phyloP scores from a whole-genome alignment of 2,113 vertebrate genomes.

The Cyprinus carpio region DNA sequence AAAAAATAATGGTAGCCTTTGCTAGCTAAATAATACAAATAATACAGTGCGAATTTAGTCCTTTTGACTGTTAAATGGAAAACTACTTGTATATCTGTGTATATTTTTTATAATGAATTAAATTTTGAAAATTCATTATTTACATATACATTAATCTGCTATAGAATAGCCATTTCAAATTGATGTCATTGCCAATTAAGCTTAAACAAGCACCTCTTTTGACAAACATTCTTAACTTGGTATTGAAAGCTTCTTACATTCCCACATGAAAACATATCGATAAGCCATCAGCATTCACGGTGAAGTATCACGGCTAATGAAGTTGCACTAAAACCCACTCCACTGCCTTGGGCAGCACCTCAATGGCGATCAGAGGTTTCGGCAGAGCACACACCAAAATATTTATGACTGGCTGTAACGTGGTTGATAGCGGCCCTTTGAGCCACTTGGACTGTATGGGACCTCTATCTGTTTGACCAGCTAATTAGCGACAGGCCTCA shows the following conservation, averaged over 20 bases:
- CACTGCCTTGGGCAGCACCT: slow-evolving; percentile 17
- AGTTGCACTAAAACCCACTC: slow-evolving; percentile 43
- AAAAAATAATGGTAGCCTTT: not conserved
- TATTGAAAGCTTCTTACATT: slow-evolving; percentile 23
- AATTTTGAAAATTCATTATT: not conserved
- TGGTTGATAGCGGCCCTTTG: slow-evolving; percentile 44
- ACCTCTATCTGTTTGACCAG: slow-evolving; percentile 33
- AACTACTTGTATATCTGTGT: not conserved
- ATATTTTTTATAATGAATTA: not conserved
- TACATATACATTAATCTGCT: not conserved
- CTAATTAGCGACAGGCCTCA: slow-evolving; percentile 48
- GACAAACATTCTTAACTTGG: slow-evolving; percentile 4
- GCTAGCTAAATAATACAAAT: no score
- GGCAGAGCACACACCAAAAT: slow-evolving; percentile 46
- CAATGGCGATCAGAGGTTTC: slow-evolving; percentile 20
- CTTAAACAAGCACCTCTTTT: slow-evolving; percentile 10
- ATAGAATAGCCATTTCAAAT: not conserved
- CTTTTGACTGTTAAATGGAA: not conserved
- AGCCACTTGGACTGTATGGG: slow-evolving; percentile 23
- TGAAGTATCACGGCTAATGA: slow-evolving; percentile 33
- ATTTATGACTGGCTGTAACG: slow-evolving; percentile 58
- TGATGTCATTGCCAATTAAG: slow-evolving; percentile 30
- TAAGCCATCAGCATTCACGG: slow-evolving; percentile 29
- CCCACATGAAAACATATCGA: slow-evolving; percentile 30
- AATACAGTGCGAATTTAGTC: not conserved